These are phyloP conservation scores for Meles meles DNA, from an alignment of 2,113 vertebrate species.

Conservation along the genomic window DNA sequence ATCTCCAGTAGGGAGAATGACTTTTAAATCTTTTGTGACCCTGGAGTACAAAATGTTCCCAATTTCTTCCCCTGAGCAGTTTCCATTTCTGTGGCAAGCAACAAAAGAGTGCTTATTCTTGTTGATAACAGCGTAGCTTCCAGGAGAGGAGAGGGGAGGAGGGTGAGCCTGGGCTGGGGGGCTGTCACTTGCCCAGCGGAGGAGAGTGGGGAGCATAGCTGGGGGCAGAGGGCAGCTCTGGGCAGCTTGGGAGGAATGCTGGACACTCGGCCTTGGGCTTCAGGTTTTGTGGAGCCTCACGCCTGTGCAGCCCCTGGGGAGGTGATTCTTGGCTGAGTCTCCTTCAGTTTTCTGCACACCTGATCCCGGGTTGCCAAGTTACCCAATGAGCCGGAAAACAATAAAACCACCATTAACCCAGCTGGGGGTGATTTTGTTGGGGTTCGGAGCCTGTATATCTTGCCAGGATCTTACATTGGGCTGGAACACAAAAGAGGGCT, in stretches of 20 bases:
- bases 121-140: not conserved
- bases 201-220: not conserved
- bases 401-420: not conserved
- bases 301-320: accelerated
- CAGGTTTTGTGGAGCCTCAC: not conserved
- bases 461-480: not conserved
- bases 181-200: not conserved
- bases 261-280: not conserved
- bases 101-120: not conserved
- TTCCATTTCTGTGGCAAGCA: not conserved
- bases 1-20: conserved; percentile 14
- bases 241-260: not conserved
- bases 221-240: not conserved
- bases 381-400: not conserved
- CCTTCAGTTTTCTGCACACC: not conserved
- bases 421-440: not conserved
- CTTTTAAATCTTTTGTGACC: conserved; percentile 47
- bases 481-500: not conserved
- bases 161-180: not conserved
- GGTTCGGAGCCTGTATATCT: not conserved
- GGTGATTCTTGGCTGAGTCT: not conserved
- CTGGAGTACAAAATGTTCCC: not conserved
- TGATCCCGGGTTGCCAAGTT: conserved; percentile 35
- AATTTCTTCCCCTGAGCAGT: not conserved
- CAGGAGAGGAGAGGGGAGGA: accelerated